These are phyloP conservation scores for Drosophila cognata DNA, from an alignment of 2,888 invertebrate genomes.

Conservation along the genomic window DNA sequence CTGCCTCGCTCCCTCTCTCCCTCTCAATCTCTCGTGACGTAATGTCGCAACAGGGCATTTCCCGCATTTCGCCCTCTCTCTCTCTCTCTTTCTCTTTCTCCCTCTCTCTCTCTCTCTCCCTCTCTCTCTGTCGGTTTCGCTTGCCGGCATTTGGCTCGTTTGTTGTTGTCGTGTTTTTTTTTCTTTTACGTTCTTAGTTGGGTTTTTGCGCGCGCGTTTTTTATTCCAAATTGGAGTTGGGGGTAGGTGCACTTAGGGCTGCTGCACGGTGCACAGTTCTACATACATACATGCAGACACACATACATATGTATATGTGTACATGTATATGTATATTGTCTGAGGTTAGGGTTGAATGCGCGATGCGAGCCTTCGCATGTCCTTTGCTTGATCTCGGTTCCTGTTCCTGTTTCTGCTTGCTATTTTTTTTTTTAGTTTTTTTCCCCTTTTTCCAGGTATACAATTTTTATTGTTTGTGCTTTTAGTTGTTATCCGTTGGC, in stretches of 20 bases:
- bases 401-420: not conserved
- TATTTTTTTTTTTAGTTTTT: not conserved
- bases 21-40: slow-evolving; percentile 53
- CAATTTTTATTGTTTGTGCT: slow-evolving; percentile 1
- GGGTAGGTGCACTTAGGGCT: slow-evolving; percentile 51
- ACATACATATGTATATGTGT: not conserved
- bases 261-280: slow-evolving; percentile 42
- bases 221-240: slow-evolving; percentile 31
- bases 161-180: slow-evolving; percentile 23
- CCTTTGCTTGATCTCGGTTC: slow-evolving; percentile 10
- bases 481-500: not conserved
- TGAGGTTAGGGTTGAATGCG: slow-evolving; percentile 82
- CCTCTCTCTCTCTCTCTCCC: not conserved
- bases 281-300: not conserved
- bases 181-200: slow-evolving; percentile 21
- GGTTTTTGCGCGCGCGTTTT: slow-evolving; percentile 46
- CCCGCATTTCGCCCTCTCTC: slow-evolving; percentile 24
- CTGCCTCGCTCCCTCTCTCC: slow-evolving; percentile 7
- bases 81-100: not conserved
- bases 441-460: not conserved
- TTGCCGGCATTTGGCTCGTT: slow-evolving; percentile 24
- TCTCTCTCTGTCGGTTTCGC: not conserved
- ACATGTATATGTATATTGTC: slow-evolving; percentile 64
- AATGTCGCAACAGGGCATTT: slow-evolving; percentile 71
- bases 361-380: slow-evolving; percentile 36